A percentile compares a stretch with the other conserved stretches of the same genome.
Evolutionary conservation across 2,888 invertebrate species (phyloP).

Genomic region (Seladonia tumulorum): DNA sequence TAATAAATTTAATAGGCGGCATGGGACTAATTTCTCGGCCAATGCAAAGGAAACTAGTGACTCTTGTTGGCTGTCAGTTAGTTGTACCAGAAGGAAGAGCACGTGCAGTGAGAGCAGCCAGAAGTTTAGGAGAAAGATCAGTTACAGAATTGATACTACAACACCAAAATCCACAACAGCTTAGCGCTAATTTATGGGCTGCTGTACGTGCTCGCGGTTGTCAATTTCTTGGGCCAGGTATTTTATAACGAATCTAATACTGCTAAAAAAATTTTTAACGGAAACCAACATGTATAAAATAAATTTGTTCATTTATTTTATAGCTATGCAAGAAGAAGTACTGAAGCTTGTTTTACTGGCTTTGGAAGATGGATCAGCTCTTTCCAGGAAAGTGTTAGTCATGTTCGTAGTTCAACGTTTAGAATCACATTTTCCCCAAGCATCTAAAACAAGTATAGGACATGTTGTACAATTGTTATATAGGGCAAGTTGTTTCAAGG

Average conservation of each 20-base stretch:
- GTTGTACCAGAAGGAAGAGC: constrained; percentile 94
- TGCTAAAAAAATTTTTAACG: background rate
- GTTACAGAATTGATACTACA: constrained; percentile 97
- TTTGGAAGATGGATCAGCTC: constrained; percentile 96
- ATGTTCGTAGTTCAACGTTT: constrained; percentile 99
- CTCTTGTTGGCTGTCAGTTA: constrained; percentile 96
- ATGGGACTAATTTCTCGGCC: constrained; percentile 90
- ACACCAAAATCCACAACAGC: constrained; percentile 98
- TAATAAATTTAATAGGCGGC: constrained; percentile 60
- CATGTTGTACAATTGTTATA: constrained; percentile 99
- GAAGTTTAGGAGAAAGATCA: constrained; percentile 97
- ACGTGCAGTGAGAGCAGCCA: constrained; percentile 91
- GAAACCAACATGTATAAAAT: background rate
- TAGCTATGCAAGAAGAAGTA: constrained; percentile 99
- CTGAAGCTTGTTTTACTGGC: constrained; percentile 96
- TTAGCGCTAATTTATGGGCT: constrained; percentile 97
- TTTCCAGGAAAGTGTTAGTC: constrained; percentile 97
- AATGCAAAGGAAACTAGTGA: constrained; percentile 97
- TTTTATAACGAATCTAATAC: background rate
- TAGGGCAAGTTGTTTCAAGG: constrained; percentile 99
- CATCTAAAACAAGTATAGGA: constrained; percentile 99
- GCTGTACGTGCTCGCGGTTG: constrained; percentile 98
- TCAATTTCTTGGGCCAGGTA: constrained; percentile 97
- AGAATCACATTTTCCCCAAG: constrained; percentile 97
- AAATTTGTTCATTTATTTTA: constrained; percentile 20